A percentile compares a stretch with the other conserved stretches of the same genome.
phyloP scores from a whole-genome alignment of 2,797 vertebrate species.

The Parotocinclus haroldoi region DNA sequence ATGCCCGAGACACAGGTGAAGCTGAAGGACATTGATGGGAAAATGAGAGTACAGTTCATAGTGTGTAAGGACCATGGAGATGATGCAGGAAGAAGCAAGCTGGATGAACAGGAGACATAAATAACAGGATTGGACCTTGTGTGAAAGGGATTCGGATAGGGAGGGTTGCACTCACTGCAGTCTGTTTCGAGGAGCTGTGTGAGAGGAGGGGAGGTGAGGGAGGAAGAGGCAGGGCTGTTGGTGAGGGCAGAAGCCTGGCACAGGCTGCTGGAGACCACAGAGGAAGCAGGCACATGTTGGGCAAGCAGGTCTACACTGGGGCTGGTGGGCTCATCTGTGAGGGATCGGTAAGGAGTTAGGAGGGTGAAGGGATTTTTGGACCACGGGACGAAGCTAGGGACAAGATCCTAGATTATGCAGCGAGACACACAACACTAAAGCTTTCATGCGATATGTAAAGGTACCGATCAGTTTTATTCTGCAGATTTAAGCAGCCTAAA shows the following conservation, averaged over 20 bases:
- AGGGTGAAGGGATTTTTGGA: conserved; percentile 16
- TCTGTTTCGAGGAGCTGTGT: conserved; percentile 81
- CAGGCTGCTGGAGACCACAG: conserved; percentile 80
- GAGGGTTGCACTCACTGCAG: conserved; percentile 78
- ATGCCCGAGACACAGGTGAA: conserved; percentile 19
- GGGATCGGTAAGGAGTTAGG: conserved; percentile 39
- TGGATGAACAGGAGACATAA: neutral
- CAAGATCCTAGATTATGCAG: conserved; percentile 4
- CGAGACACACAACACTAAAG: neutral
- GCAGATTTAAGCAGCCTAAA: no score
- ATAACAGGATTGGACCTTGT: no score
- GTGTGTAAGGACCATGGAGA: neutral
- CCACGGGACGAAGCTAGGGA: conserved; percentile 22
- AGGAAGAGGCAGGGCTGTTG: conserved; percentile 73
- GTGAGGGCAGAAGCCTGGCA: conserved; percentile 65
- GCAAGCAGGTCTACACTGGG: conserved; percentile 83
- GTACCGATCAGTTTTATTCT: neutral
- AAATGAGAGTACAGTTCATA: conserved; percentile 3
- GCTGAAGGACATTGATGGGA: neutral
- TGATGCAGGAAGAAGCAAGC: neutral
- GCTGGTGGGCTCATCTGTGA: conserved; percentile 82
- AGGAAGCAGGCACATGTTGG: conserved; percentile 81
- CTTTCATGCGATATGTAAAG: neutral
- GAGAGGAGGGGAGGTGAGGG: conserved; percentile 73
- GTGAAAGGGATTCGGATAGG: conserved; percentile 3